Conservation (phyloP, 2,888 invertebrate species). For the Blastobasis lacticolella region DNA sequence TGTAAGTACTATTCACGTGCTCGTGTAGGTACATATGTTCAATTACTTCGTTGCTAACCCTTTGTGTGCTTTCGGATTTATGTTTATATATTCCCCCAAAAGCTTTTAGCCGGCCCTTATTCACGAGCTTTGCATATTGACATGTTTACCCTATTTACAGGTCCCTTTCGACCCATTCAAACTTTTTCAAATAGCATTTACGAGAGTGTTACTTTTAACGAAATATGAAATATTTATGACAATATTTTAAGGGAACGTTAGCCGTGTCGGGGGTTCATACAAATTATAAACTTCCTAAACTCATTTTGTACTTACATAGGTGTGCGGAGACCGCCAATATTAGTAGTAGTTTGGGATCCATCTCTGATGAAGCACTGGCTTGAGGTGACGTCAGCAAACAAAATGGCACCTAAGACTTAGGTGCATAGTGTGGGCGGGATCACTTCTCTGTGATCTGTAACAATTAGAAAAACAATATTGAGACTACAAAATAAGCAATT, state of each 20-base stretch:
- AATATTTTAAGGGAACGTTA: slow-evolving; percentile 18
- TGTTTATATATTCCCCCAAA: slow-evolving; percentile 6
- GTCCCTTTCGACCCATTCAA: slow-evolving; percentile 20
- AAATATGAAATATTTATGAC: slow-evolving; percentile 17
- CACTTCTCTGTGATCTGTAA: slow-evolving; percentile 18
- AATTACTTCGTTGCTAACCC: slow-evolving; percentile 38
- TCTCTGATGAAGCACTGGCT: slow-evolving; percentile 21
- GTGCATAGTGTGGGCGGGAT: slow-evolving; percentile 30
- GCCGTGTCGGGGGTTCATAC: neutral
- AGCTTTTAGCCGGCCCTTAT: slow-evolving; percentile 20
- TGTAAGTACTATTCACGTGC: too few species aligned
- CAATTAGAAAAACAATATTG: slow-evolving; percentile 1
- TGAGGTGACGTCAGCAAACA: slow-evolving; percentile 25
- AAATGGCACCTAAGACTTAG: slow-evolving; percentile 18
- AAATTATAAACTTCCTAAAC: neutral
- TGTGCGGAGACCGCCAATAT: slow-evolving; percentile 46
- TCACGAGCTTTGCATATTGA: slow-evolving; percentile 24
- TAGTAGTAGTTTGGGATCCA: slow-evolving; percentile 43
- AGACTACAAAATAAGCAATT: neutral
- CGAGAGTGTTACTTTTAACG: slow-evolving; percentile 1
- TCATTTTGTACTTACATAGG: slow-evolving; percentile 45
- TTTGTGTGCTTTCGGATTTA: slow-evolving; percentile 10
- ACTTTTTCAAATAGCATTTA: slow-evolving; percentile 12
- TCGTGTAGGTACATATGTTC: slow-evolving; percentile 19
- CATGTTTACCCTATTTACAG: slow-evolving; percentile 21